Conservation (phyloP, 1,140 invertebrate species). For the Aphis craccivora region DNA sequence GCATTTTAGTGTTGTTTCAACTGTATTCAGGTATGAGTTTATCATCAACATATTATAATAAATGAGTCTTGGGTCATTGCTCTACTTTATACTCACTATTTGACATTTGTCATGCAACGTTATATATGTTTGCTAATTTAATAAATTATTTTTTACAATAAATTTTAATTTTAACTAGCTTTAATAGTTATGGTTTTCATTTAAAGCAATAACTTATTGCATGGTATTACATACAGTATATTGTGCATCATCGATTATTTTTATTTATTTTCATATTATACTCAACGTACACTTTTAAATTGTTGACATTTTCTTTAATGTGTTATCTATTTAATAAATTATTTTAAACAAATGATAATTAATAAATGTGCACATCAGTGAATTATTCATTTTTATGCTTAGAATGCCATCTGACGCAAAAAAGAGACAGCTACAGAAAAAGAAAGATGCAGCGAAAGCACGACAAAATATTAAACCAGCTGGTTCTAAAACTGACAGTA, state of each 20-base stretch:
- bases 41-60: neutral
- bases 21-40: slow-evolving; percentile 19
- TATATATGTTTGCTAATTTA: neutral
- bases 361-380: neutral
- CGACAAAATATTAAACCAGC: slow-evolving; percentile 72
- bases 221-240: neutral
- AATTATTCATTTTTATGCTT: neutral
- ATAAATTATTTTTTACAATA: neutral
- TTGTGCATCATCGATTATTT: neutral
- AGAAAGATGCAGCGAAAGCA: slow-evolving; percentile 91
- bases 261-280: neutral
- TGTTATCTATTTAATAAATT: neutral
- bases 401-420: slow-evolving; percentile 96
- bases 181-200: neutral
- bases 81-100: neutral
- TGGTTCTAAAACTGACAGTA: slow-evolving; percentile 64
- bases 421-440: slow-evolving; percentile 95
- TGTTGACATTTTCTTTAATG: neutral
- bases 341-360: neutral
- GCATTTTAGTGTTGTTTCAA: neutral
- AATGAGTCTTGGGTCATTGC: neutral
- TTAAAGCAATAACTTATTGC: neutral
- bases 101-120: neutral
- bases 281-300: neutral
- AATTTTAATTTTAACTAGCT: neutral